These are phyloP conservation scores for Drosophila repletoides DNA, from an alignment of 1,140 invertebrate genomes.

Conservation along the genomic window DNA sequence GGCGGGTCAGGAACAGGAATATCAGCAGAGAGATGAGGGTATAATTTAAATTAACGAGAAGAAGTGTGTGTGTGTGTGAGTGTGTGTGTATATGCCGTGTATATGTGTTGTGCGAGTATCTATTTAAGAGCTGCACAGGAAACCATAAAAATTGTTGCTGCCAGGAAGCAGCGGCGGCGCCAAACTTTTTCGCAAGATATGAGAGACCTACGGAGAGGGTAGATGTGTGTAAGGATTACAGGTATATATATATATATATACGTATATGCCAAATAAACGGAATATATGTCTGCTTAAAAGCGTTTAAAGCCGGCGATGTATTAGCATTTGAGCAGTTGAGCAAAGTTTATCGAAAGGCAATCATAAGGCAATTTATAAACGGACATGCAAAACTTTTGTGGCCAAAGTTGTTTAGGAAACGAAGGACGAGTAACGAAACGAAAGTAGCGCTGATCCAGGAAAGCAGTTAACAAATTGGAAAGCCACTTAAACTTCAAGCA, in stretches of 20 bases:
- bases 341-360: slow-evolving; percentile 62
- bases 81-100: neutral
- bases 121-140: slow-evolving; percentile 58
- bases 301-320: slow-evolving; percentile 53
- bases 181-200: slow-evolving; percentile 50
- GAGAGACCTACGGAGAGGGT: neutral
- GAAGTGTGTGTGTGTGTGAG: slow-evolving; percentile 2
- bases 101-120: slow-evolving; percentile 28
- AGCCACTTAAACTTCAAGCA: slow-evolving; percentile 14
- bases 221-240: neutral
- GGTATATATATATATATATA: too few relatives aligned
- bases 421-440: neutral
- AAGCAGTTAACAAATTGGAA: slow-evolving; percentile 34
- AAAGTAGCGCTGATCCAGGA: neutral
- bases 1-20: neutral
- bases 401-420: slow-evolving; percentile 16
- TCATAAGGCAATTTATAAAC: slow-evolving; percentile 69
- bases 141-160: slow-evolving; percentile 64
- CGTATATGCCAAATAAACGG: too few relatives aligned
- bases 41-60: slow-evolving; percentile 65
- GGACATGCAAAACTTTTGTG: slow-evolving; percentile 58
- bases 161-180: slow-evolving; percentile 55
- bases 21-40: neutral
- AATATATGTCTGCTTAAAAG: too few relatives aligned
- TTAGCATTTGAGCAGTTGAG: slow-evolving; percentile 60